Evolutionary conservation across 1,140 invertebrate species (phyloP).

Genomic region (Sarcophaga peregrina): DNA sequence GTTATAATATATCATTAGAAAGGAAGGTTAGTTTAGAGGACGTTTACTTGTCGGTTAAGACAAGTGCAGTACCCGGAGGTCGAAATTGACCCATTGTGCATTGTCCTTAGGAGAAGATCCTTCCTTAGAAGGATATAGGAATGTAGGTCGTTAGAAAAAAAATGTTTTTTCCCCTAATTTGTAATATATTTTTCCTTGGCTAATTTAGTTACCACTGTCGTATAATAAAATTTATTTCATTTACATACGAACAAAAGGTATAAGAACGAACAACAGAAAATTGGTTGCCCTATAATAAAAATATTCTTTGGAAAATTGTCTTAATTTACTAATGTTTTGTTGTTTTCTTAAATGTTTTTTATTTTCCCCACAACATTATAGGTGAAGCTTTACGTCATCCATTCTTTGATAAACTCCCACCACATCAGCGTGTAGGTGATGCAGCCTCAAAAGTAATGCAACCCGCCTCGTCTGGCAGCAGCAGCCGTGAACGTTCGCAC

Average conservation of each 20-base stretch:
- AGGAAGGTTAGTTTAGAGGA: too few species aligned
- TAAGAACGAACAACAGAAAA: background rate
- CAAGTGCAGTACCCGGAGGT: too few species aligned
- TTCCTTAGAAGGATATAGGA: too few species aligned
- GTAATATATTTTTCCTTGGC: background rate
- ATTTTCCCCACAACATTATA: conserved; percentile 40
- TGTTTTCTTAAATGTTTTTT: background rate
- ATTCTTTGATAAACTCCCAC: conserved; percentile 89
- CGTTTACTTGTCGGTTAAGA: too few species aligned
- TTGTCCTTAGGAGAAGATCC: too few species aligned
- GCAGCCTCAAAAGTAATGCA: conserved; percentile 54
- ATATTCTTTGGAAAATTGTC: background rate
- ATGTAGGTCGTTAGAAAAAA: too few species aligned
- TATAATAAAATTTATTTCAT: background rate
- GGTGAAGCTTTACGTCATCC: conserved; percentile 89
- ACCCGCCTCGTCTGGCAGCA: conserved; percentile 62
- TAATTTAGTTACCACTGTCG: background rate
- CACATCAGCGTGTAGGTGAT: conserved; percentile 77
- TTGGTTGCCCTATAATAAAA: too few species aligned
- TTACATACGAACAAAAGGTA: background rate
- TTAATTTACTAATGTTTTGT: conserved; percentile 30
- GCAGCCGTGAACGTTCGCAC: conserved; percentile 65
- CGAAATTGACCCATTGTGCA: too few species aligned
- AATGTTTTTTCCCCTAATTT: background rate
- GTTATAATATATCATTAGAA: too few species aligned